phyloP scores from a whole-genome alignment of 2,888 invertebrate species.

The Cephalotes varians region DNA sequence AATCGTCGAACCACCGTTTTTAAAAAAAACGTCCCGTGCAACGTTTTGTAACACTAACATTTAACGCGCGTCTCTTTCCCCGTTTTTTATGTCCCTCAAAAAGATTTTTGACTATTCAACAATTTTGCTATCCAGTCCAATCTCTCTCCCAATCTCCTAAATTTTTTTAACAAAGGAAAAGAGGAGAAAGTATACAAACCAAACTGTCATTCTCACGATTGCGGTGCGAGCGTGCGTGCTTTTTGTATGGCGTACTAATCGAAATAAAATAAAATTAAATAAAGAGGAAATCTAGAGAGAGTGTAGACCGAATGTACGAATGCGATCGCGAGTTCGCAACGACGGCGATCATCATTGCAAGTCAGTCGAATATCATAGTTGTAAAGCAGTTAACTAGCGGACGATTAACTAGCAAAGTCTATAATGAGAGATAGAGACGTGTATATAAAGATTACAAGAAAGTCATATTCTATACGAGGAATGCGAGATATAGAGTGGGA shows the following conservation, averaged over 20 bases:
- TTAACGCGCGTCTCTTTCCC: conserved; percentile 40
- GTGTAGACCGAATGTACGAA: conserved; percentile 11
- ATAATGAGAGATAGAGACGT: conserved; percentile 70
- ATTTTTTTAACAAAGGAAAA: conserved; percentile 42
- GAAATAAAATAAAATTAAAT: conserved; percentile 36
- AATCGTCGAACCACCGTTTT: conserved; percentile 39
- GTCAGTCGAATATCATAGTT: conserved; percentile 72
- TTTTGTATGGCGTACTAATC: conserved; percentile 51
- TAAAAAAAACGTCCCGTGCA: not conserved
- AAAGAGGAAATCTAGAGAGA: conserved; percentile 9
- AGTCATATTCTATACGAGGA: conserved; percentile 80
- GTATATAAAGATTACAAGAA: conserved; percentile 81
- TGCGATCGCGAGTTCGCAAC: conserved; percentile 44
- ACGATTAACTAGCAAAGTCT: conserved; percentile 74
- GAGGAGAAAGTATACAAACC: conserved; percentile 45
- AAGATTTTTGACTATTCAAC: conserved; percentile 54
- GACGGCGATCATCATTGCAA: conserved; percentile 61
- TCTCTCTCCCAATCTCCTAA: conserved; percentile 13
- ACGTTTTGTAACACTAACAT: conserved; percentile 37
- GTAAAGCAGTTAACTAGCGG: conserved; percentile 71
- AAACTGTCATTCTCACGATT: conserved; percentile 53
- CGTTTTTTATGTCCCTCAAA: conserved; percentile 46
- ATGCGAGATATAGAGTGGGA: conserved; percentile 69
- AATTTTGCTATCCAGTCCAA: conserved; percentile 34
- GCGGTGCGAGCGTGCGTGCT: conserved; percentile 58